Conservation (phyloP, 2,797 vertebrate genomes). For the Hyperoplus immaculatus region DNA sequence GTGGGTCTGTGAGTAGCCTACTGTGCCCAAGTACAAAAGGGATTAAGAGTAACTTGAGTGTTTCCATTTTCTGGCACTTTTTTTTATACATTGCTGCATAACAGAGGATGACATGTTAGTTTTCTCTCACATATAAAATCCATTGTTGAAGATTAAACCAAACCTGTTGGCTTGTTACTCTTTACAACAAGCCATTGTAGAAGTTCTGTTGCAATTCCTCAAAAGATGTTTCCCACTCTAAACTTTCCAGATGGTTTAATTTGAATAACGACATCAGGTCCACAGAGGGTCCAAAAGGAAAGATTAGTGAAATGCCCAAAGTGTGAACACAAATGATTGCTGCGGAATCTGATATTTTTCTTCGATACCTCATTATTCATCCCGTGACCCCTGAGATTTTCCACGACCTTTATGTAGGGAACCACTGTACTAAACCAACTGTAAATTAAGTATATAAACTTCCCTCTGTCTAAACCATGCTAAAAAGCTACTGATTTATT, state of each 20-base stretch:
- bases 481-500: too few species aligned
- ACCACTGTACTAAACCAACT: neutral
- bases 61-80: neutral
- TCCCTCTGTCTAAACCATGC: too few species aligned
- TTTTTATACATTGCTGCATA: neutral
- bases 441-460: neutral
- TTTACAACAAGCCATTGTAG: neutral
- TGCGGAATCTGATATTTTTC: neutral
- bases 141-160: neutral
- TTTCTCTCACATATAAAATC: neutral
- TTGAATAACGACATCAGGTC: neutral
- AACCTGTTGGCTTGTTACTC: neutral
- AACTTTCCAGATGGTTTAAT: neutral
- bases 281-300: neutral
- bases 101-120: neutral
- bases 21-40: neutral
- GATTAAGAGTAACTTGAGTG: neutral
- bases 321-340: neutral
- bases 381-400: neutral
- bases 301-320: neutral
- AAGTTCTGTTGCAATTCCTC: neutral
- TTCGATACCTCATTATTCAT: neutral
- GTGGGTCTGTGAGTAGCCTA: conserved; percentile 72
- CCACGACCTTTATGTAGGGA: neutral
- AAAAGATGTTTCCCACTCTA: neutral